Evolutionary conservation across 2,797 vertebrate species (phyloP).

Genomic region (Neosalanx taihuensis): DNA sequence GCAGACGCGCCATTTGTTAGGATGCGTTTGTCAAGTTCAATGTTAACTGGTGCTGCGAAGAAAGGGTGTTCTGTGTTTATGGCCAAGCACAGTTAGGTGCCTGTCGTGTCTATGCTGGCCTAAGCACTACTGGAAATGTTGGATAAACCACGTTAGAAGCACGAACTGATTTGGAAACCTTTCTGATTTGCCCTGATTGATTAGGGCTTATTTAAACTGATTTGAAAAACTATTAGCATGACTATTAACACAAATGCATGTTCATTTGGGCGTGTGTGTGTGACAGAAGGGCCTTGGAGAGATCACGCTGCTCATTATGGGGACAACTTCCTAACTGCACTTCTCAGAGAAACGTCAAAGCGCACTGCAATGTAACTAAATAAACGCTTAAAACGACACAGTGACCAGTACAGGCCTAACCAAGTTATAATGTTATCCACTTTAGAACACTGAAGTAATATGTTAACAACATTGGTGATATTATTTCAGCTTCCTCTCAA

Average conservation of each 20-base stretch:
- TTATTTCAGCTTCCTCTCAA: too few species aligned
- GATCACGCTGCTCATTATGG: not conserved
- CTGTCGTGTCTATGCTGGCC: slow-evolving; percentile 11
- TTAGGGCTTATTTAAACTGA: not conserved
- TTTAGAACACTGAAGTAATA: too few species aligned
- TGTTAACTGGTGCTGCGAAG: slow-evolving; percentile 59
- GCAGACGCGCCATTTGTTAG: slow-evolving; percentile 52
- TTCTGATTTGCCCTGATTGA: not conserved
- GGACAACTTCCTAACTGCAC: not conserved
- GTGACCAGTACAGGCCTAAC: too few species aligned
- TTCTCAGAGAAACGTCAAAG: not conserved
- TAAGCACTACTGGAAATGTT: not conserved
- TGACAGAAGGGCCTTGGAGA: not conserved
- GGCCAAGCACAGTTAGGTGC: slow-evolving; percentile 9
- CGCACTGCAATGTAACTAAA: not conserved
- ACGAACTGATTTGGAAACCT: not conserved
- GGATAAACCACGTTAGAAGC: not conserved
- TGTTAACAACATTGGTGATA: too few species aligned
- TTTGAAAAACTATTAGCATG: not conserved
- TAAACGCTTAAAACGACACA: too few species aligned
- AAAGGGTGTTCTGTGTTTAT: slow-evolving; percentile 33
- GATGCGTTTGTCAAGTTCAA: slow-evolving; percentile 67
- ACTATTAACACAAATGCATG: not conserved
- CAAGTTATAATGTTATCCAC: too few species aligned
- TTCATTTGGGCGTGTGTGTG: not conserved